Percentiles rank a stretch among this genome's conserved stretches.
phyloP scores from a whole-genome alignment of 2,797 vertebrate species.

The Labeo calbasu region DNA sequence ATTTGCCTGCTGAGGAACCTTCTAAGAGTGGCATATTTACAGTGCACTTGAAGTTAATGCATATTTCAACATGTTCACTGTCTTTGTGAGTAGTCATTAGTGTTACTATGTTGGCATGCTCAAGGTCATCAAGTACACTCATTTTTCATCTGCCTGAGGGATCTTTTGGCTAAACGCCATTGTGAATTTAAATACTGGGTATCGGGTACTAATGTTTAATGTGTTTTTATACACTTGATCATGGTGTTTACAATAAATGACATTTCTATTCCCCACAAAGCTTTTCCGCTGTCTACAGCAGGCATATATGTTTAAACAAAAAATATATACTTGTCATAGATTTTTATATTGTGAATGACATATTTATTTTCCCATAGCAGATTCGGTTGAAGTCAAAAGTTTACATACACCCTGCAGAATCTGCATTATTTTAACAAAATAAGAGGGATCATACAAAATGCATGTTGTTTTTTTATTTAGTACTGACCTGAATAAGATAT shows the following conservation, averaged over 20 bases:
- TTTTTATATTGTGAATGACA: background rate
- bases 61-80: constrained; percentile 57
- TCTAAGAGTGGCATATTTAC: constrained; percentile 44
- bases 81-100: constrained; percentile 67
- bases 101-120: constrained; percentile 48
- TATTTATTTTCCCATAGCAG: background rate
- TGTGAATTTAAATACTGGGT: background rate
- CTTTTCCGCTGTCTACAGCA: background rate
- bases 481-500: no score
- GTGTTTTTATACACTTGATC: background rate
- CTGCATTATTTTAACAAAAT: no score
- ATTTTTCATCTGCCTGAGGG: background rate
- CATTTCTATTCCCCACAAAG: background rate
- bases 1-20: background rate
- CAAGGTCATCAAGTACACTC: constrained; percentile 56
- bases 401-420: no score
- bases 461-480: no score
- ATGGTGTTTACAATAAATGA: background rate
- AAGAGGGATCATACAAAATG: no score
- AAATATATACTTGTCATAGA: background rate
- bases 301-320: background rate
- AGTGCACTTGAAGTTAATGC: constrained; percentile 66
- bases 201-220: background rate
- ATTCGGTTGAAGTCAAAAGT: no score
- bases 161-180: background rate